These are phyloP conservation scores for Sebastes taczanowskii DNA, from an alignment of 2,797 vertebrate species.

Conservation along the genomic window DNA sequence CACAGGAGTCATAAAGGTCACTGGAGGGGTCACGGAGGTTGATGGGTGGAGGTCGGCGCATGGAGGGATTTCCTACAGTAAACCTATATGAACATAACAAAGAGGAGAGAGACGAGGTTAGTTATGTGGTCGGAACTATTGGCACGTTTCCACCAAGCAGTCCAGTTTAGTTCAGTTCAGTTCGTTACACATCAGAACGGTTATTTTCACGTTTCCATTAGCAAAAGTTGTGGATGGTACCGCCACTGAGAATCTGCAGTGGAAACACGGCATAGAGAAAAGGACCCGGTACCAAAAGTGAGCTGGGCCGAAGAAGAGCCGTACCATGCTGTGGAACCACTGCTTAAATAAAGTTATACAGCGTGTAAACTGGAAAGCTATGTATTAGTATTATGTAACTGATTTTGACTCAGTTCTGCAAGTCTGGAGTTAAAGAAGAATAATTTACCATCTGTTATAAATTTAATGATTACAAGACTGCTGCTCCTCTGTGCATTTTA, in stretches of 20 bases:
- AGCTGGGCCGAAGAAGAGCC: too few species aligned
- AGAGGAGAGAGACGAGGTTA: background rate
- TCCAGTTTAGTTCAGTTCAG: too few species aligned
- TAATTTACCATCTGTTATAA: constrained; percentile 18
- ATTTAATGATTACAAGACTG: constrained; percentile 34
- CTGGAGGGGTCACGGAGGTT: constrained; percentile 92
- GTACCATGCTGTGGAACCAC: too few species aligned
- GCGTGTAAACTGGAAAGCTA: background rate
- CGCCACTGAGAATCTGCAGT: too few species aligned
- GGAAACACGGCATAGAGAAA: too few species aligned
- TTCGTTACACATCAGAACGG: too few species aligned
- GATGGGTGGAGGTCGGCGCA: constrained; percentile 94
- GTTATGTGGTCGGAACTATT: background rate
- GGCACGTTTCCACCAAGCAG: too few species aligned
- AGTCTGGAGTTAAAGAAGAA: background rate
- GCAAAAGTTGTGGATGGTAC: too few species aligned
- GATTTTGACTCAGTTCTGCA: background rate
- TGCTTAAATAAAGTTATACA: background rate
- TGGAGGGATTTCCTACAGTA: constrained; percentile 95
- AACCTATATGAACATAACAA: constrained; percentile 73
- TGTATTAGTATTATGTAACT: background rate
- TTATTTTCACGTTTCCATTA: too few species aligned
- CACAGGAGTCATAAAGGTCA: constrained; percentile 98
- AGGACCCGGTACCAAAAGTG: too few species aligned
- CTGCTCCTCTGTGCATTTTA: constrained; percentile 3